Conservation (phyloP, 2,113 vertebrate species). For the Xenopus laevis region DNA sequence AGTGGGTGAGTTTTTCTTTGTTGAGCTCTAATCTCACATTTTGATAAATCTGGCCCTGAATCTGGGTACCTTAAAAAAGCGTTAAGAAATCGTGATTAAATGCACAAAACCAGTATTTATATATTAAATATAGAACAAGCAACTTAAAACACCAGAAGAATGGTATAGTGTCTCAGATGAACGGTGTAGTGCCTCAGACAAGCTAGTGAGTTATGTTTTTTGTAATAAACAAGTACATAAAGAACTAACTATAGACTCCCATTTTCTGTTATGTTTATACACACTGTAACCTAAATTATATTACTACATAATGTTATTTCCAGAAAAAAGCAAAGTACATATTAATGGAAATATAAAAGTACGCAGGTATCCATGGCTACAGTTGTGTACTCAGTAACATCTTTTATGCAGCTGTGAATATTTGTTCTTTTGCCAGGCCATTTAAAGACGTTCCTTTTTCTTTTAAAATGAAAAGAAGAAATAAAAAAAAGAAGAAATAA, state of each 20-base stretch:
- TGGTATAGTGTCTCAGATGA: too few relatives aligned
- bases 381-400: constrained; percentile 68
- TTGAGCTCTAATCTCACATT: too few relatives aligned
- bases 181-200: too few relatives aligned
- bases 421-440: constrained; percentile 59
- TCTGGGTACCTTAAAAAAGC: too few relatives aligned
- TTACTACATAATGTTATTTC: constrained; percentile 67
- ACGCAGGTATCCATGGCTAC: constrained; percentile 74
- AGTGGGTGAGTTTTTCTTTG: too few relatives aligned
- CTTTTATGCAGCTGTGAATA: constrained; percentile 65
- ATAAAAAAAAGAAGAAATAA: constrained; percentile 50
- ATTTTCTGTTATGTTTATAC: constrained; percentile 45
- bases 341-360: constrained; percentile 66
- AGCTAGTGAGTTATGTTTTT: not conserved
- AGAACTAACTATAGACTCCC: constrained; percentile 43
- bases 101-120: too few relatives aligned
- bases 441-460: constrained; percentile 47
- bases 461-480: constrained; percentile 52
- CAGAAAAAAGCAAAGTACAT: constrained; percentile 60
- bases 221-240: constrained; percentile 3
- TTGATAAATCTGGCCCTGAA: too few relatives aligned
- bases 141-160: too few relatives aligned
- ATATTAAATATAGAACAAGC: too few relatives aligned
- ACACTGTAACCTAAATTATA: constrained; percentile 49
- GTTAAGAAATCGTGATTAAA: too few relatives aligned